A percentile compares a stretch with the other conserved stretches of the same genome.
Evolutionary conservation across 1,140 invertebrate species (phyloP).

Genomic region (Copidosoma floridanum): DNA sequence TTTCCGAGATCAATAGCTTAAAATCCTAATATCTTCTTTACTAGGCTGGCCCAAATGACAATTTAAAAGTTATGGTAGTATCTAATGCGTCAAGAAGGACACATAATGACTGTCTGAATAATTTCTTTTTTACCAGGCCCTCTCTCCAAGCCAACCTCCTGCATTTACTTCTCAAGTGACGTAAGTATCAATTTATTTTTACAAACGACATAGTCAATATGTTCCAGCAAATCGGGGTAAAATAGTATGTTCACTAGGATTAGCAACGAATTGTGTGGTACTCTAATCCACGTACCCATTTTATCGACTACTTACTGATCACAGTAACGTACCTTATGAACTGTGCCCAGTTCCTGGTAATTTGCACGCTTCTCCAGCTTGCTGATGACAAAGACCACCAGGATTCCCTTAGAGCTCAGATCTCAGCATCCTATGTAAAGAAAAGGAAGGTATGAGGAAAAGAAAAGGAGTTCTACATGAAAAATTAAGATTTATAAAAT

Average conservation of each 20-base stretch:
- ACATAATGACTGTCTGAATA: neutral
- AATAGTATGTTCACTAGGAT: neutral
- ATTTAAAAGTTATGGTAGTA: neutral
- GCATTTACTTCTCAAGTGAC: too few species aligned
- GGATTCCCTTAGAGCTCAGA: neutral
- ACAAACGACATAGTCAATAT: too few species aligned
- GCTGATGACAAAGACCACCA: neutral
- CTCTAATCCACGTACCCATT: neutral
- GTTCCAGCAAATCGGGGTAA: neutral
- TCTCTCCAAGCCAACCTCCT: neutral
- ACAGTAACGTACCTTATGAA: neutral
- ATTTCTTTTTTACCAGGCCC: neutral
- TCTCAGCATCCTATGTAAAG: too few species aligned
- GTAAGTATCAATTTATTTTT: too few species aligned
- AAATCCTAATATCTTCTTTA: neutral
- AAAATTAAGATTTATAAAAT: too few species aligned
- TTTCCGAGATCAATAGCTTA: neutral
- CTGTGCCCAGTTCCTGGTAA: neutral
- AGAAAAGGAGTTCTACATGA: too few species aligned
- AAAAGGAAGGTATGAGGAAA: too few species aligned
- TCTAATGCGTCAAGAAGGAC: neutral
- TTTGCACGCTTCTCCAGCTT: neutral
- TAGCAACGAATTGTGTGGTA: constrained; percentile 1
- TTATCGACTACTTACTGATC: neutral
- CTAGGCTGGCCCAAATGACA: neutral